phyloP scores from a whole-genome alignment of 2,113 vertebrate species.

The Lycocorax pyrrhopterus region DNA sequence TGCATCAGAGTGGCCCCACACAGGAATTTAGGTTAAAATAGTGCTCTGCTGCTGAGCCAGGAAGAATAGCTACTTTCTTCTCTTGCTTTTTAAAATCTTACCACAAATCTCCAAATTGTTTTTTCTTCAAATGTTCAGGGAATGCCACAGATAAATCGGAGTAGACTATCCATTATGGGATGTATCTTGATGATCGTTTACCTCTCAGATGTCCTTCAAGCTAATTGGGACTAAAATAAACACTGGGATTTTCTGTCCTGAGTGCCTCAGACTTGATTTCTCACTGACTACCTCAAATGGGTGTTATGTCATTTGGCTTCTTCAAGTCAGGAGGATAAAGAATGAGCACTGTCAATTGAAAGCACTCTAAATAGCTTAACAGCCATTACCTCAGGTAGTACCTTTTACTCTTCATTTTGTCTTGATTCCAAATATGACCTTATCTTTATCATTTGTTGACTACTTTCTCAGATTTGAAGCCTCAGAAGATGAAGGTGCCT shows the following conservation, averaged over 20 bases:
- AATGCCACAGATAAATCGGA: not conserved
- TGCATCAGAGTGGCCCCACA: not conserved
- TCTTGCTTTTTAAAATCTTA: not conserved
- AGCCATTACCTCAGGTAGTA: conserved; percentile 21
- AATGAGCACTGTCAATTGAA: not conserved
- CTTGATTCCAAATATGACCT: conserved; percentile 16
- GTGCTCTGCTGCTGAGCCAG: not conserved
- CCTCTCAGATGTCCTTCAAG: not conserved
- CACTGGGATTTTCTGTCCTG: not conserved
- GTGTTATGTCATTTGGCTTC: conserved; percentile 22
- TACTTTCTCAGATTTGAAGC: not conserved
- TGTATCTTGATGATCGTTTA: not conserved
- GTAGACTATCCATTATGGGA: not conserved
- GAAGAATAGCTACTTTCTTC: not conserved
- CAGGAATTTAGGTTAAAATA: not conserved
- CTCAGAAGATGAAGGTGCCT: not conserved
- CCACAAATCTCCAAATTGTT: not conserved
- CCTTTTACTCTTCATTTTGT: conserved; percentile 26
- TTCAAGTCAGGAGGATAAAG: conserved; percentile 21
- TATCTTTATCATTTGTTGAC: not conserved
- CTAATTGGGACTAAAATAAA: conserved; percentile 10
- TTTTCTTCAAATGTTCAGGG: not conserved
- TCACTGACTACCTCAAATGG: conserved; percentile 12
- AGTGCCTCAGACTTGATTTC: not conserved
- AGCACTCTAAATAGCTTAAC: conserved; percentile 18